phyloP scores from a whole-genome alignment of 2,113 vertebrate genomes.

The Podilymbus podiceps region DNA sequence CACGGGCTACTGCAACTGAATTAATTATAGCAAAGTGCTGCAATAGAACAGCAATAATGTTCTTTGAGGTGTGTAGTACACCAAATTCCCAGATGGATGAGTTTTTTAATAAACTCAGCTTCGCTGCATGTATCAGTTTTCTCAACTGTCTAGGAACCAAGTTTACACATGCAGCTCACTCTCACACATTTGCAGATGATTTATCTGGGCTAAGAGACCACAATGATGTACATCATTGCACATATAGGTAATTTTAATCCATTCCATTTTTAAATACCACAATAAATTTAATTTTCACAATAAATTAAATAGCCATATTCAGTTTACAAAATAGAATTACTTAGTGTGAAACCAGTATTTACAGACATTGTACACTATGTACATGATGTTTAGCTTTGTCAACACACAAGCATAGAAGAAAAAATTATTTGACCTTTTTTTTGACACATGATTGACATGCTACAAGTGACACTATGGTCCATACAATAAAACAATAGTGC shows the following conservation, averaged over 20 bases:
- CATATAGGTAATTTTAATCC: slow-evolving; percentile 82
- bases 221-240: slow-evolving; percentile 33
- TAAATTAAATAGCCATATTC: slow-evolving; percentile 87
- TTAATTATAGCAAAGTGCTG: slow-evolving; percentile 21
- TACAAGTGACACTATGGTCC: slow-evolving; percentile 68
- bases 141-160: not conserved
- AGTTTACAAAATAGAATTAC: slow-evolving; percentile 89
- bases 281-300: slow-evolving; percentile 86
- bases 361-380: slow-evolving; percentile 82
- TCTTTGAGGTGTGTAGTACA: not conserved
- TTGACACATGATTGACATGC: slow-evolving; percentile 73
- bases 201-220: not conserved
- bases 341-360: slow-evolving; percentile 86
- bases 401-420: slow-evolving; percentile 66
- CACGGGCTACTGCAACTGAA: not conserved
- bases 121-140: not conserved
- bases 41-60: not conserved
- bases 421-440: slow-evolving; percentile 60
- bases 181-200: not conserved
- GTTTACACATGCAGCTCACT: not conserved
- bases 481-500: slow-evolving; percentile 76
- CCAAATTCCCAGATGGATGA: slow-evolving; percentile 3
- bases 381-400: slow-evolving; percentile 70
- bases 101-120: slow-evolving; percentile 5
- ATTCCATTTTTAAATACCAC: slow-evolving; percentile 85